Base-by-base conservation (phyloP, 2,888 invertebrate genomes). In the Amblyjoppa proteus region DNA sequence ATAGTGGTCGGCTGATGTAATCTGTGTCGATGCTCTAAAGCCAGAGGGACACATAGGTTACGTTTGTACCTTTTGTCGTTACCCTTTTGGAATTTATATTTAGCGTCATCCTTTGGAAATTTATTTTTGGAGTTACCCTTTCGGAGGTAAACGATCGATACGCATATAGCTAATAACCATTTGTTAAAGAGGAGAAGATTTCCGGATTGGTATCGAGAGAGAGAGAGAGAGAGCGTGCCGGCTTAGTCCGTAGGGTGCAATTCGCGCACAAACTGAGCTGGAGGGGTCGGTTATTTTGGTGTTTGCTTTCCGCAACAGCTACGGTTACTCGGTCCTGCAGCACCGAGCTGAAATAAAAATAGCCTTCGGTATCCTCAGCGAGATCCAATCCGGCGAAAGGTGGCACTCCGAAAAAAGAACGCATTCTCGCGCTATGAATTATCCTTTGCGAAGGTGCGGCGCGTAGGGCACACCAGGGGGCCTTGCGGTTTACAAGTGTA, bases 321-420 rank as follows among this genome's bases (percentile, higher is more conserved):
- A 9, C 56, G 20, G 25, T 56, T 56, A 1, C 58, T 28, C 58
- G 58, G 28, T 25, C 9, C 9, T 3, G 58, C 28, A 58, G 25
- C 58, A 58, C 11, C 58, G 11, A 13, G 25, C 25, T 58, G 58
- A 58, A 58, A 58, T 58, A 58, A 58, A 58, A 58, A 58, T 58
- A 28, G 58, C 58, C 11, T 58, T 58, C 58, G 28, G 25, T 58
- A 58, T 28, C 25, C 58, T 28, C 58, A 11, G 58, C 28, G 28
- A 28, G 58, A 58, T 58, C 58, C 25, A 58, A 58, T 58, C 58
- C 58, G 13, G 58, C 58, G 58, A 56, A 56, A 56, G 56, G 58
- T 58, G 58, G 28, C 13, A 28, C 58, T 7, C 28, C 25, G 56
- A 11, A 25, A 25, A 25, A 58, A 58, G 25, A 25, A 28, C 28